These are phyloP conservation scores for Cinclus mexicanus DNA, from an alignment of 2,113 vertebrate genomes.

Conservation along the genomic window DNA sequence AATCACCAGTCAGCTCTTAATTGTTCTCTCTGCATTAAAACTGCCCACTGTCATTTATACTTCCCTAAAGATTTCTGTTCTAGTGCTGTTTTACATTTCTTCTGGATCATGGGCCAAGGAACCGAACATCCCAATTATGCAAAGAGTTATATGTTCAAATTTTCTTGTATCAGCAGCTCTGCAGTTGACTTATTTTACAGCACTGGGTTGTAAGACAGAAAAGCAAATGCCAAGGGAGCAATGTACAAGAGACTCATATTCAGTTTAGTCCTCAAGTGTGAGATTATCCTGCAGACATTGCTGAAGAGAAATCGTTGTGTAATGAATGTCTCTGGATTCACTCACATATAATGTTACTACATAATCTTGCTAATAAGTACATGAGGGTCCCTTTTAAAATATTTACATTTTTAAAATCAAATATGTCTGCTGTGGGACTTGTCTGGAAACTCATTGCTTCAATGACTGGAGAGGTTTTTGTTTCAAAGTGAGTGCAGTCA, in stretches of 20 bases:
- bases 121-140: neutral
- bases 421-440: neutral
- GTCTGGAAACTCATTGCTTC: neutral
- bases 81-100: neutral
- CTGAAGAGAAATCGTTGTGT: neutral
- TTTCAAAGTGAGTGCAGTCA: neutral
- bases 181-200: neutral
- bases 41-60: neutral
- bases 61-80: neutral
- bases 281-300: neutral
- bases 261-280: neutral
- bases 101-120: neutral
- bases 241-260: neutral
- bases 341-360: neutral
- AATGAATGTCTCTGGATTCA: neutral
- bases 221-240: slow-evolving; percentile 3
- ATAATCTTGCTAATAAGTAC: neutral
- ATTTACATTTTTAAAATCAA: slow-evolving; percentile 6
- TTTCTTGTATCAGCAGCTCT: neutral
- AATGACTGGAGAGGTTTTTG: neutral
- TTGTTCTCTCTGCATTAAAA: neutral
- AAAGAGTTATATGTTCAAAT: neutral
- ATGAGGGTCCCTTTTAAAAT: neutral
- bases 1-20: neutral
- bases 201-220: neutral